Evolutionary conservation across 1,140 invertebrate species (phyloP).

Genomic region (Spodoptera litura): DNA sequence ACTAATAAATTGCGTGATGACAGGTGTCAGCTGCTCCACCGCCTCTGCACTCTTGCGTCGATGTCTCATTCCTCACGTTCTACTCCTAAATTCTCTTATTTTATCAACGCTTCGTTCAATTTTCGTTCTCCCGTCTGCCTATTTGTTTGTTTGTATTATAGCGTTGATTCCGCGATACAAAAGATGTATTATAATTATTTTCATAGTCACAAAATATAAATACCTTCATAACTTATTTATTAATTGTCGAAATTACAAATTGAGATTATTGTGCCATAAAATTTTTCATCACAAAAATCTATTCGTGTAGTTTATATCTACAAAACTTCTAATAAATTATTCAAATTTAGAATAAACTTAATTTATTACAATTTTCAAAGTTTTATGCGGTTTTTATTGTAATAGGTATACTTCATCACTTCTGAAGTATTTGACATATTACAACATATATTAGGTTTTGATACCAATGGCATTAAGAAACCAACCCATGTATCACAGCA

Average conservation of each 20-base stretch:
- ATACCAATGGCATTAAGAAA: too few species aligned
- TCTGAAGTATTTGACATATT: too few species aligned
- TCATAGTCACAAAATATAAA: constrained; percentile 8
- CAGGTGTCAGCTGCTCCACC: constrained; percentile 84
- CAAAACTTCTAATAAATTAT: constrained; percentile 9
- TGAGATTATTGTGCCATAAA: constrained; percentile 46
- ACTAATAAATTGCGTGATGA: constrained; percentile 85
- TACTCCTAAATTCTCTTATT: constrained; percentile 84
- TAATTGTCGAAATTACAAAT: constrained; percentile 9
- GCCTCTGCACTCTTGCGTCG: constrained; percentile 85
- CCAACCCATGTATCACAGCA: too few species aligned
- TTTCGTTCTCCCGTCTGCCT: constrained; percentile 77
- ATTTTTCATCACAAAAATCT: constrained; percentile 21
- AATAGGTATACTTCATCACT: neutral
- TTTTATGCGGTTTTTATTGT: constrained; percentile 19
- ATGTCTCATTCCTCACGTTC: constrained; percentile 85
- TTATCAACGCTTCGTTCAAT: constrained; percentile 84
- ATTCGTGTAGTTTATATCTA: constrained; percentile 3
- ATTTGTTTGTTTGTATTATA: constrained; percentile 78
- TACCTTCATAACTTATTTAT: neutral
- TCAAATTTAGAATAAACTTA: constrained; percentile 7
- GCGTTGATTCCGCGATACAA: constrained; percentile 62
- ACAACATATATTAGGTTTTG: too few species aligned
- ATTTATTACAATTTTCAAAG: neutral
- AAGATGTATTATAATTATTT: constrained; percentile 44